Evolutionary conservation across 2,888 invertebrate species (phyloP), one percentile per base, ranked within the genome.

Genomic region (Pheosia gnoma): DNA sequence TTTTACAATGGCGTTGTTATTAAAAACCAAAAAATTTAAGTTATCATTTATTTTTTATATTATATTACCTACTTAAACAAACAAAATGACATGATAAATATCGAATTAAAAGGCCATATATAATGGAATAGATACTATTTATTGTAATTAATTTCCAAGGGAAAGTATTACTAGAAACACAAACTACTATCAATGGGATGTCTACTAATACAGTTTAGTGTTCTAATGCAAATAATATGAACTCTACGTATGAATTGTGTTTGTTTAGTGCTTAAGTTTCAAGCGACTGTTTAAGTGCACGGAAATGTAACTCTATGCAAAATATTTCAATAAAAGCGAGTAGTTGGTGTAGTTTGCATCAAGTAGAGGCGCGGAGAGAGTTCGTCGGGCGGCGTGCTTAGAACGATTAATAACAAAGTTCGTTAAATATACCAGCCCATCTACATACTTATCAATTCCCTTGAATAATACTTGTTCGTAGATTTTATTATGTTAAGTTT

Each of bases 1-100:
- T 88, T 87, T 87, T 79, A 72, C 77, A 77, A 80, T 79, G 74
- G 69, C 77, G 74, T 82, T 83, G 82, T 79, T 79, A 82, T 73
- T 78, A 77, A 75, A 66, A 55, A 39, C 6, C 39, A n/a, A 39
- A 55, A 55, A 39, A 39, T 39, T 4, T 53, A n/a, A n/a, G n/a
- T n/a, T n/a, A n/a, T n/a, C n/a, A 4, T 5, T 5, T 51, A 6
- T n/a, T 25, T 25, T 25, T 25, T 25, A 2, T 25, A 2, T 25
- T 25, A 25, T 25, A 1, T 25, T 25, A 25, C 25, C 25, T 25
- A 25, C 25, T 25, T 25, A 25, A 25, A 25, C 25, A 25, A 25
- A 25, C 2, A 25, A 2, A 25, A 25, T 0, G 25, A 2, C 25
- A 25, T 25, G 25, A 25, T 25, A 25, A 25, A 25, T 25, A 1